phyloP scores from a whole-genome alignment of 2,888 invertebrate species.

The Drosophila fulvimacula region DNA sequence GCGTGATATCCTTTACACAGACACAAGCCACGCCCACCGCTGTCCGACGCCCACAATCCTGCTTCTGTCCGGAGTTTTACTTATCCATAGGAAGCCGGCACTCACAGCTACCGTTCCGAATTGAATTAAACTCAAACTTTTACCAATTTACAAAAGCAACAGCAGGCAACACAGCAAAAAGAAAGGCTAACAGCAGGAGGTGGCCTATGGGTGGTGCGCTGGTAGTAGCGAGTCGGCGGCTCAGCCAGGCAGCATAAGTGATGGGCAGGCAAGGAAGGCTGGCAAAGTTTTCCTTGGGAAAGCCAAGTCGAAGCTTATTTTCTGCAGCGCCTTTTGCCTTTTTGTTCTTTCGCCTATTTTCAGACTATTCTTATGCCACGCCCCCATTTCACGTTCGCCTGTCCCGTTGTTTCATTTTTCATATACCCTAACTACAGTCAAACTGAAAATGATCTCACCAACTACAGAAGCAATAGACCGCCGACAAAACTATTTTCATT shows the following conservation, averaged over 20 bases:
- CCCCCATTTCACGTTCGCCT: background rate
- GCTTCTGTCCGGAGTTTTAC: conserved; percentile 36
- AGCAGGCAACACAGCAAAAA: conserved; percentile 45
- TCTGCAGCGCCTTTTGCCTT: conserved; percentile 70
- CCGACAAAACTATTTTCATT: background rate
- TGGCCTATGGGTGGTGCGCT: background rate
- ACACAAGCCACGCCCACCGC: conserved; percentile 30
- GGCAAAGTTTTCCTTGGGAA: conserved; percentile 60
- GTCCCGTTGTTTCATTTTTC: background rate
- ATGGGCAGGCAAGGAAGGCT: conserved; percentile 59
- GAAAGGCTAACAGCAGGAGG: conserved; percentile 38
- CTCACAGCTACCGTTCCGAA: conserved; percentile 82
- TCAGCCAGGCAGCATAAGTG: conserved; percentile 52
- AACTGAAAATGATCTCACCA: background rate
- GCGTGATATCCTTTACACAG: conserved; percentile 72
- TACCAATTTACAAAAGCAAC: conserved; percentile 81
- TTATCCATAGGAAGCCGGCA: conserved; percentile 80
- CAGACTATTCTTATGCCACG: conserved; percentile 47
- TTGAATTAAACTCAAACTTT: conserved; percentile 83
- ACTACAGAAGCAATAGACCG: no score
- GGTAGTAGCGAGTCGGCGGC: background rate
- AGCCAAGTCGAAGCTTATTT: conserved; percentile 78
- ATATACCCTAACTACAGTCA: background rate
- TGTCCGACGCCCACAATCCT: background rate
- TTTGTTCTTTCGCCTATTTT: conserved; percentile 52